These are phyloP conservation scores for Coenonympha arcania DNA, from an alignment of 2,888 invertebrate species.

Conservation along the genomic window DNA sequence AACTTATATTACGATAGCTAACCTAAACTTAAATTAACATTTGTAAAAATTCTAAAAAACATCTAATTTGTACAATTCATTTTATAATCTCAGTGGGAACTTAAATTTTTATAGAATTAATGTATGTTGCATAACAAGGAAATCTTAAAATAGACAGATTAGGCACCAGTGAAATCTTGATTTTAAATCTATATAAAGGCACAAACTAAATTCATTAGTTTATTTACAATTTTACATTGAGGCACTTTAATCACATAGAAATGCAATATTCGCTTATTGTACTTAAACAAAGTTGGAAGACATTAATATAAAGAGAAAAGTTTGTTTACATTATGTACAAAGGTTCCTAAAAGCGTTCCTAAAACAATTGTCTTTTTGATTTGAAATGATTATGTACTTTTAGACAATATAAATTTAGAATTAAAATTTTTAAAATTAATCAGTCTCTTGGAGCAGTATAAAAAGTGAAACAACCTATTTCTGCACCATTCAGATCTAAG, in stretches of 20 bases:
- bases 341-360: constrained; percentile 34
- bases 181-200: constrained; percentile 18
- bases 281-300: constrained; percentile 54
- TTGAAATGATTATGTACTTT: constrained; percentile 38
- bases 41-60: constrained; percentile 60
- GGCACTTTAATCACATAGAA: constrained; percentile 25
- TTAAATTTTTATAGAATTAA: constrained; percentile 28
- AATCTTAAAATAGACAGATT: constrained; percentile 12
- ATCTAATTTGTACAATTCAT: constrained; percentile 55
- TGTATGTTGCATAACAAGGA: background rate
- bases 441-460: constrained; percentile 63
- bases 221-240: constrained; percentile 21
- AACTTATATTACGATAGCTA: constrained; percentile 14
- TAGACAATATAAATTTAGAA: constrained; percentile 41
- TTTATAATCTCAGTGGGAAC: constrained; percentile 61
- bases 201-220: constrained; percentile 18
- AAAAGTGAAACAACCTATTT: constrained; percentile 47
- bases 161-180: constrained; percentile 22
- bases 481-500: constrained; percentile 38
- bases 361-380: constrained; percentile 11
- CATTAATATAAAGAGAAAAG: constrained; percentile 34
- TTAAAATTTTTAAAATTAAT: constrained; percentile 68
- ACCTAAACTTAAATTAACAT: constrained; percentile 46
- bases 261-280: constrained; percentile 30
- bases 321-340: constrained; percentile 45